A percentile compares a stretch with the other conserved stretches of the same genome.
Conservation (phyloP, 30 jellyfish, hydroid and myxozoan species). For the Turritopsis rubra region DNA sequence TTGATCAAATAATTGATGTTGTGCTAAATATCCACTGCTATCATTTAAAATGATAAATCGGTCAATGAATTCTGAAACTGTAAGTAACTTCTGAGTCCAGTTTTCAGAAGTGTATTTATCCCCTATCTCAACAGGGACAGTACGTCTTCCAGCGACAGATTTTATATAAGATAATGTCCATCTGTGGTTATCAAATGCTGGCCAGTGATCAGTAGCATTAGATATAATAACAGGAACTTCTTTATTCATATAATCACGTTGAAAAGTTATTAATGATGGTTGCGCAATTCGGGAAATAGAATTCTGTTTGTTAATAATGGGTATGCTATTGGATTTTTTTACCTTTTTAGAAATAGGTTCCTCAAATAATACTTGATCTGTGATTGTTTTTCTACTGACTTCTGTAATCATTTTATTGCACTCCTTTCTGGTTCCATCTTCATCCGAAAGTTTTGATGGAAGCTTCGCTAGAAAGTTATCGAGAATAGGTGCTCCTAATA, state of each 20-base stretch:
- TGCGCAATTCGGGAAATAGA: slow-evolving; percentile 25
- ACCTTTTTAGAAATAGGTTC: slow-evolving; percentile 12
- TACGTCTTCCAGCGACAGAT: slow-evolving; percentile 74
- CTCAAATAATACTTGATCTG: background rate
- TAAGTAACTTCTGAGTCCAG: slow-evolving; percentile 93
- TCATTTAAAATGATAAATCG: slow-evolving; percentile 28
- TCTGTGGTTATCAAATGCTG: slow-evolving; percentile 56
- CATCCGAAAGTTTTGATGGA: slow-evolving; percentile 17
- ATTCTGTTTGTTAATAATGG: background rate
- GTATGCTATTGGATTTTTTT: background rate
- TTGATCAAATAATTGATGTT: slow-evolving; percentile 95
- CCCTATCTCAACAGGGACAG: slow-evolving; percentile 98
- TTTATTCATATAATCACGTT: slow-evolving; percentile 26
- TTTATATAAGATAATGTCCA: slow-evolving; percentile 72
- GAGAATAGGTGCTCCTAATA: slow-evolving; percentile 91
- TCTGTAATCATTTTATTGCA: background rate
- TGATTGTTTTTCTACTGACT: background rate
- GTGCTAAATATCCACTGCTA: slow-evolving; percentile 93
- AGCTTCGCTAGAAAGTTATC: slow-evolving; percentile 50
- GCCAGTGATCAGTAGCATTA: slow-evolving; percentile 87
- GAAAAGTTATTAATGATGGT: slow-evolving; percentile 57
- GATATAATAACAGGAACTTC: slow-evolving; percentile 66
- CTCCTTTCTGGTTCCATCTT: background rate
- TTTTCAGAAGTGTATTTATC: slow-evolving; percentile 84
- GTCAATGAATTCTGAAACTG: slow-evolving; percentile 75